Percentiles rank a stretch among this genome's conserved stretches.
Evolutionary conservation across 92 coral and sea anemone species (phyloP).

Genomic region (Porites rus): DNA sequence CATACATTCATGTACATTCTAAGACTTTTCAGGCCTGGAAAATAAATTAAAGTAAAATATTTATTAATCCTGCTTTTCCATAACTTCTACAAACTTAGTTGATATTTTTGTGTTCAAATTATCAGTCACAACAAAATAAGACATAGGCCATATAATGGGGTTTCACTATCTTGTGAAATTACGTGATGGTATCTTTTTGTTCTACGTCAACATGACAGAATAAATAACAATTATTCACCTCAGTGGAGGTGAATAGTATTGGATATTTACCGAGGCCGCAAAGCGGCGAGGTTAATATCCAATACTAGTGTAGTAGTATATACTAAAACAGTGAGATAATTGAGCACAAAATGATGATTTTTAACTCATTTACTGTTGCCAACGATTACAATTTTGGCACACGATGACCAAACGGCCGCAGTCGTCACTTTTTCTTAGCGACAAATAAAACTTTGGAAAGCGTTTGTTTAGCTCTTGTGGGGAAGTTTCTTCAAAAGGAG

Average conservation of each 20-base stretch:
- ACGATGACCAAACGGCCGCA: too few species aligned
- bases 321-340: too few species aligned
- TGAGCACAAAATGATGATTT: too few species aligned
- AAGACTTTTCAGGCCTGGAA: conserved; percentile 8
- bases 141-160: conserved; percentile 6
- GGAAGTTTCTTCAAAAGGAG: too few species aligned
- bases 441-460: too few species aligned
- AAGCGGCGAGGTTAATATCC: too few species aligned
- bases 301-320: too few species aligned
- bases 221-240: not conserved
- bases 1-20: conserved; percentile 4
- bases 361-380: not conserved
- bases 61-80: conserved; percentile 10
- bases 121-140: not conserved
- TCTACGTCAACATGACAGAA: conserved; percentile 16
- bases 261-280: too few species aligned
- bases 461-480: too few species aligned
- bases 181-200: conserved; percentile 9
- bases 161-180: conserved; percentile 14
- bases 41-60: conserved; percentile 1
- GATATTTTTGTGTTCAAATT: conserved; percentile 5
- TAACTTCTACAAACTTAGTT: not conserved
- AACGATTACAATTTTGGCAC: conserved; percentile 2
- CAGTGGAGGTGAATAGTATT: too few species aligned
- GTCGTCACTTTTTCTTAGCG: too few species aligned